These are phyloP conservation scores for Polydrusus pterygomalis DNA, from an alignment of 2,888 invertebrate species.

Conservation along the genomic window DNA sequence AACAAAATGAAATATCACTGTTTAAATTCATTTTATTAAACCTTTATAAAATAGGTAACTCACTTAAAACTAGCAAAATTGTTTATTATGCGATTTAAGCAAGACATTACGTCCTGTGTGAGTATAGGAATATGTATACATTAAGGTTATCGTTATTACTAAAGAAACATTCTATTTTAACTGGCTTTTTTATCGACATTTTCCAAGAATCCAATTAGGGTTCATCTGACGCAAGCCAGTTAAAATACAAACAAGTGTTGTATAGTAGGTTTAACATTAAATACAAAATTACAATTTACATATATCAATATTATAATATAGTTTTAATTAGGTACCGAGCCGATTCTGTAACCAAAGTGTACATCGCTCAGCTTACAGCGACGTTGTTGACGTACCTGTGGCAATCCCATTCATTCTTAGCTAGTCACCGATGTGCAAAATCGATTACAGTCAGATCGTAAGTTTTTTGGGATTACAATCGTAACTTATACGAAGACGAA, in stretches of 20 bases:
- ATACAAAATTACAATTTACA: constrained; percentile 27
- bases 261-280: constrained; percentile 9
- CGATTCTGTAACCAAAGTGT: too few species aligned
- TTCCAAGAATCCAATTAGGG: not conserved
- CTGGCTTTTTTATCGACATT: not conserved
- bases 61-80: constrained; percentile 7
- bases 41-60: constrained; percentile 3
- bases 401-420: too few species aligned
- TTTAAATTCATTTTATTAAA: constrained; percentile 20
- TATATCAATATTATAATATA: constrained; percentile 1
- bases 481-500: too few species aligned
- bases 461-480: too few species aligned
- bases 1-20: not conserved
- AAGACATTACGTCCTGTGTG: not conserved
- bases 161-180: constrained; percentile 1
- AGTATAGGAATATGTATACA: not conserved
- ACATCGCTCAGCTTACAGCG: too few species aligned
- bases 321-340: not conserved
- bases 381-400: too few species aligned
- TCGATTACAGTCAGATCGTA: too few species aligned
- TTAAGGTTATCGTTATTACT: not conserved
- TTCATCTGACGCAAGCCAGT: not conserved
- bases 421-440: too few species aligned
- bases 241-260: not conserved
- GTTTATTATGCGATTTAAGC: constrained; percentile 13